Evolutionary conservation across 2,888 invertebrate species (phyloP), one percentile per base, ranked within the genome.

Genomic region (Leptopterna dolabrata): DNA sequence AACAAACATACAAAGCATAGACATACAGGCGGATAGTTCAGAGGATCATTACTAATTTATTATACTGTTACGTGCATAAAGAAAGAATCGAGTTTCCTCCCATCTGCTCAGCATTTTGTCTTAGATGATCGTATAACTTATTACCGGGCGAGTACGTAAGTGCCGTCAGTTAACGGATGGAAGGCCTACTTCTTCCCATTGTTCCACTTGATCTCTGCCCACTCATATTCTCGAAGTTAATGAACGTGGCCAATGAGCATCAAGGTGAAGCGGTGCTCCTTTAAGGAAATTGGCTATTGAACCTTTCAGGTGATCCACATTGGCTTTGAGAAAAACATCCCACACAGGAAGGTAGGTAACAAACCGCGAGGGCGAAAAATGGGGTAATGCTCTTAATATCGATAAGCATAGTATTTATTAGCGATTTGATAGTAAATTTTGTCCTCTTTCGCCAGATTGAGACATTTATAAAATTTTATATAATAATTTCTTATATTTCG

Each of bases 151-250:
- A 24, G 36, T 63, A 24, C 63, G 27, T 63, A 63, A 19, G 63
- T 63, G 73, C 36, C 19, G 73, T n/a, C 73, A 41, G 13, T 73
- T 73, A 73, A 36, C 73, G 73, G 36, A 9, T 73, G 30, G 36
- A 41, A 73, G 73, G 41, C 19, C 30, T 36, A 45, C 41, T 78
- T 78, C 24, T 45, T 45, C 45, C 27, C 78, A 78, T 78, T 78
- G 78, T 78, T 78, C 78, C 78, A 78, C 43, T 78, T 78, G 78
- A 78, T 78, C 45, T 43, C 73, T 73, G 63, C 78, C 78, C 41
- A 78, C 45, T 27, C 78, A 78, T 45, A 78, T 63, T 63, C 63
- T 24, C 63, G 24, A 19, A 63, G 63, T 63, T 63, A 63, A 63
- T 63, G 63, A 63, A 63, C 24, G 63, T 63, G 78, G 78, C 45